Conservation (phyloP, 2,113 vertebrate species). For the Limnothrissa miodon region DNA sequence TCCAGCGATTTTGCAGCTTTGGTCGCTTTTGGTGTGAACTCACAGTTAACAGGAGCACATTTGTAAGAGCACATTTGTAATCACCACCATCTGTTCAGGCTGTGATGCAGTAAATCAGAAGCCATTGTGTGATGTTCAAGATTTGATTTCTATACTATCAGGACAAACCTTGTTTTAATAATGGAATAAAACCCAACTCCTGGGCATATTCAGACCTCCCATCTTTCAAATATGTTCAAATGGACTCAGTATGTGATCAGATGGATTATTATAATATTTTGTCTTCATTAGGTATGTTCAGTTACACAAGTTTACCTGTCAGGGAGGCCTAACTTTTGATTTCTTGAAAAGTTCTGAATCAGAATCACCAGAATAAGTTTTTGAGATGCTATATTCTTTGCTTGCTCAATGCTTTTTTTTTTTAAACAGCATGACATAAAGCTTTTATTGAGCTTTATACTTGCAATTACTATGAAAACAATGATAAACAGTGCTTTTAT, state of each 20-base stretch:
- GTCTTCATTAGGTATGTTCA: neutral
- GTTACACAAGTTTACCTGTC: neutral
- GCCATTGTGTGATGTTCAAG: neutral
- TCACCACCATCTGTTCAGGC: constrained; percentile 23
- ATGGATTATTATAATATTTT: neutral
- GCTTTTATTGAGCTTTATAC: too few species aligned
- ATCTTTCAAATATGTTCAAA: neutral
- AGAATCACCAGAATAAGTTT: too few species aligned
- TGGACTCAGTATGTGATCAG: neutral
- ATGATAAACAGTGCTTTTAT: too few species aligned
- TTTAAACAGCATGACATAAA: too few species aligned
- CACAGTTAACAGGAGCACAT: too few species aligned
- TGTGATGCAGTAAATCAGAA: neutral
- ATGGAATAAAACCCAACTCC: neutral
- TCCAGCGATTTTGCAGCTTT: too few species aligned
- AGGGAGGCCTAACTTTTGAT: neutral
- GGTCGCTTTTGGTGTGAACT: too few species aligned
- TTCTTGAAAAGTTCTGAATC: neutral
- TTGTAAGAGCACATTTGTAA: too few species aligned
- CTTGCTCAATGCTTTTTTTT: neutral
- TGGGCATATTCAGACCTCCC: neutral
- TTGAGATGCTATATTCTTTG: neutral
- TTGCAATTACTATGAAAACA: too few species aligned
- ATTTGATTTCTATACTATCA: neutral
- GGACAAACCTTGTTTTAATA: neutral